Percentiles rank a stretch among this genome's conserved stretches.
Conservation (phyloP, 2,888 invertebrate species). For the Smittia aterrima region DNA sequence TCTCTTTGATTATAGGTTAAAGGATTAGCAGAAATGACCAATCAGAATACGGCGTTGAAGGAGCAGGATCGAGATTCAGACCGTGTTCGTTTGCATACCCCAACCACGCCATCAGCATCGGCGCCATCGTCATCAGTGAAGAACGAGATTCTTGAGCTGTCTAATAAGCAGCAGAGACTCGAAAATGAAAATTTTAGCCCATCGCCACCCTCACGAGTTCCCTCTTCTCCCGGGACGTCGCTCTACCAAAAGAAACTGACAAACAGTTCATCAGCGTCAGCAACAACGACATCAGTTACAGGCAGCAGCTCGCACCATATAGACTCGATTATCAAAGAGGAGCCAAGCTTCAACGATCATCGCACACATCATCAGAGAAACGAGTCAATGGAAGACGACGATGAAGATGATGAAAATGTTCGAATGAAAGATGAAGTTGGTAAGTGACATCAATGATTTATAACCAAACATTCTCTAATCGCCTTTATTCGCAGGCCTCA, state of each 20-base stretch:
- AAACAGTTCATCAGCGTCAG: slow-evolving; percentile 42
- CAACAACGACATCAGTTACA: slow-evolving; percentile 43
- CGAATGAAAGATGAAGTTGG: slow-evolving; percentile 62
- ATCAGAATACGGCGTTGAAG: slow-evolving; percentile 64
- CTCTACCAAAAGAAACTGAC: slow-evolving; percentile 45
- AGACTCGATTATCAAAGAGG: slow-evolving; percentile 36
- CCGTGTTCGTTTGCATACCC: slow-evolving; percentile 53
- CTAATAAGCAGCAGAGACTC: slow-evolving; percentile 36
- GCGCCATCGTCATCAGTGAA: slow-evolving; percentile 45
- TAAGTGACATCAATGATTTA: slow-evolving; percentile 46
- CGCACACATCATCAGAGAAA: slow-evolving; percentile 35
- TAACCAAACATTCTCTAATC: neutral
- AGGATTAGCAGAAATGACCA: slow-evolving; percentile 90
- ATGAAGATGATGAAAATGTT: slow-evolving; percentile 58
- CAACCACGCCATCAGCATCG: slow-evolving; percentile 48
- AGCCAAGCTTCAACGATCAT: slow-evolving; percentile 38
- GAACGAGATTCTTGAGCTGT: slow-evolving; percentile 41
- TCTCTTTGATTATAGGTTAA: slow-evolving; percentile 60
- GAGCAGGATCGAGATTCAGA: slow-evolving; percentile 57
- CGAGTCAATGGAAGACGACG: slow-evolving; percentile 50
- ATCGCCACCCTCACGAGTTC: slow-evolving; percentile 48
- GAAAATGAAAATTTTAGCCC: slow-evolving; percentile 50
- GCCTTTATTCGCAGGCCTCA: slow-evolving; percentile 19
- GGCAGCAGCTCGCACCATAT: slow-evolving; percentile 34
- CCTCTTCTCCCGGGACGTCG: slow-evolving; percentile 46